Percentiles rank a stretch among this genome's conserved stretches.
Conservation (phyloP, 2,797 vertebrate genomes). For the Falco biarmicus region DNA sequence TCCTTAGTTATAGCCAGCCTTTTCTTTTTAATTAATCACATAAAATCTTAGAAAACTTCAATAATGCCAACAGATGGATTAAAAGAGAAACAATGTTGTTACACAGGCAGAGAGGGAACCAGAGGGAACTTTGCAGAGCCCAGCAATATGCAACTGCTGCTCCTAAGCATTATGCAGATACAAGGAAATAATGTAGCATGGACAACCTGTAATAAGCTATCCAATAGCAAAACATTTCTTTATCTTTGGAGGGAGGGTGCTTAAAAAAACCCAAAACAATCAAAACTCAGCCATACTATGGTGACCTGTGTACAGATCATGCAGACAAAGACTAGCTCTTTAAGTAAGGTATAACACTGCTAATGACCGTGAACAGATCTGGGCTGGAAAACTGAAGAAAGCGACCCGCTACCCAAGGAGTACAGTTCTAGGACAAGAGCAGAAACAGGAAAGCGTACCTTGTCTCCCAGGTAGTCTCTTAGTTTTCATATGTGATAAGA, state of each 20-base stretch:
- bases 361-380: not conserved
- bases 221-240: not conserved
- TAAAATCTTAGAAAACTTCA: not conserved
- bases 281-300: not conserved
- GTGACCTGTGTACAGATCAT: not conserved
- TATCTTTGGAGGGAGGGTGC: too few species aligned
- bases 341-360: not conserved
- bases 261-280: not conserved
- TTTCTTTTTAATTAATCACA: not conserved
- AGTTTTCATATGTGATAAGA: too few species aligned
- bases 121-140: not conserved
- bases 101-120: not conserved
- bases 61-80: not conserved
- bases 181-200: not conserved
- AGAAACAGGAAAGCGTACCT: not conserved
- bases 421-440: accelerated
- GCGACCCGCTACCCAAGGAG: not conserved
- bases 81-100: not conserved
- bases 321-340: not conserved
- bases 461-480: not conserved
- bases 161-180: not conserved
- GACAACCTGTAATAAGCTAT: not conserved
- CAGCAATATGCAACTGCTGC: not conserved
- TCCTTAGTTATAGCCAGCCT: not conserved
- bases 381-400: not conserved